Conservation (phyloP, 2,888 invertebrate genomes). For the Drosophila paranaensis region DNA sequence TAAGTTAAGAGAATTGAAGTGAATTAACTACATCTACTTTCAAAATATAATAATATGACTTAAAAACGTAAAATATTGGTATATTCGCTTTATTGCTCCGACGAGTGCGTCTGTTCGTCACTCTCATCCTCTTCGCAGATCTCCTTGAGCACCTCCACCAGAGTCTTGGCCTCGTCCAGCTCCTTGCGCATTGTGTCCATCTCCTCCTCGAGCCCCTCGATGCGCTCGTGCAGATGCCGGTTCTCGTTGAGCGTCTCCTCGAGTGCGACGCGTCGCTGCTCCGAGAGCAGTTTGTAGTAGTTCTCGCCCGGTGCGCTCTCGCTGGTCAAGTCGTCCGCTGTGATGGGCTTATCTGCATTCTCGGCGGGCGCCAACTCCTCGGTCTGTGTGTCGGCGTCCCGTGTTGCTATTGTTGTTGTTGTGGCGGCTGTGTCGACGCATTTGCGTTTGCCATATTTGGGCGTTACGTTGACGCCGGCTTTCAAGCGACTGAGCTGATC, state of each 20-base stretch:
- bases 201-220: constrained; percentile 86
- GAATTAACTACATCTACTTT: constrained; percentile 52
- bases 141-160: constrained; percentile 91
- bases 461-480: constrained; percentile 85
- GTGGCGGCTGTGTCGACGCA: constrained; percentile 80
- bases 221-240: constrained; percentile 86
- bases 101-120: constrained; percentile 57
- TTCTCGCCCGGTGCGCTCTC: constrained; percentile 89
- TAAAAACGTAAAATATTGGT: constrained; percentile 42
- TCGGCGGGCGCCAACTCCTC: constrained; percentile 25
- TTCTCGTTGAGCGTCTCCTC: constrained; percentile 91
- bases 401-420: constrained; percentile 24
- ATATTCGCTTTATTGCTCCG: constrained; percentile 13
- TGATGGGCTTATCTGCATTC: constrained; percentile 84
- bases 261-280: constrained; percentile 89
- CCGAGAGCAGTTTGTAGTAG: constrained; percentile 92
- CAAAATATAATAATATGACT: constrained; percentile 48
- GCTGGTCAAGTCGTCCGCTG: constrained; percentile 89
- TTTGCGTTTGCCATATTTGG: constrained; percentile 84
- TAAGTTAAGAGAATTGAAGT: constrained; percentile 40
- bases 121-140: constrained; percentile 87
- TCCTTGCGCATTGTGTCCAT: constrained; percentile 89
- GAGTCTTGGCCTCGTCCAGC: constrained; percentile 90
- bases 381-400: constrained; percentile 85
- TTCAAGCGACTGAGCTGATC: constrained; percentile 86